Percentiles rank a stretch among this genome's conserved stretches.
Evolutionary conservation across 2,888 invertebrate genomes (phyloP).

Genomic region (Drosophila melanocephala): DNA sequence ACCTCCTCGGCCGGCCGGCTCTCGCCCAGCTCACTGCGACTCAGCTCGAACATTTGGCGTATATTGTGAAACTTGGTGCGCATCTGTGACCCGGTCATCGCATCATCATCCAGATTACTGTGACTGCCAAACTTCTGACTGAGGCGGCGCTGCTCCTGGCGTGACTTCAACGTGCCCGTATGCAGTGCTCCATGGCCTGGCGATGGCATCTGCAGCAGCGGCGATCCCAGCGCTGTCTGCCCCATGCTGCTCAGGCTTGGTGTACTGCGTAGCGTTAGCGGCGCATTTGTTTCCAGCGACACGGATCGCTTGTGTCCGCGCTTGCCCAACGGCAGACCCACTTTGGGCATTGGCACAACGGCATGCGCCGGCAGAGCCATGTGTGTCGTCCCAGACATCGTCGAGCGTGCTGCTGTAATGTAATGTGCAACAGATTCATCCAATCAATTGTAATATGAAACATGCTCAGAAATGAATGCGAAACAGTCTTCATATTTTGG

Average conservation of each 20-base stretch:
- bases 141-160: constrained; percentile 84
- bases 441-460: neutral
- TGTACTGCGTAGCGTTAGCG: constrained; percentile 65
- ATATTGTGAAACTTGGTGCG: constrained; percentile 84
- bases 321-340: constrained; percentile 57
- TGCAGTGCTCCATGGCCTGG: constrained; percentile 47
- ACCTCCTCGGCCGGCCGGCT: constrained; percentile 40
- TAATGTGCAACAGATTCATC: neutral
- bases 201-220: constrained; percentile 55
- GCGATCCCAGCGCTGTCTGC: constrained; percentile 59
- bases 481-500: neutral
- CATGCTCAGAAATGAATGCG: neutral
- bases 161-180: constrained; percentile 84
- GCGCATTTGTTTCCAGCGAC: constrained; percentile 83
- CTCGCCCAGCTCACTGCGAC: constrained; percentile 53
- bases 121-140: constrained; percentile 84
- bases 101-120: constrained; percentile 84
- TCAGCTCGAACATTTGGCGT: constrained; percentile 85
- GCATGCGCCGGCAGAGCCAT: constrained; percentile 74
- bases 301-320: constrained; percentile 85
- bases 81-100: constrained; percentile 65
- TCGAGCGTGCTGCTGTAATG: constrained; percentile 17
- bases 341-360: constrained; percentile 36
- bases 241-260: constrained; percentile 79
- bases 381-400: constrained; percentile 69